These are phyloP conservation scores for Phymanthus crucifer DNA, from an alignment of 92 coral and sea anemone species.

Conservation along the genomic window DNA sequence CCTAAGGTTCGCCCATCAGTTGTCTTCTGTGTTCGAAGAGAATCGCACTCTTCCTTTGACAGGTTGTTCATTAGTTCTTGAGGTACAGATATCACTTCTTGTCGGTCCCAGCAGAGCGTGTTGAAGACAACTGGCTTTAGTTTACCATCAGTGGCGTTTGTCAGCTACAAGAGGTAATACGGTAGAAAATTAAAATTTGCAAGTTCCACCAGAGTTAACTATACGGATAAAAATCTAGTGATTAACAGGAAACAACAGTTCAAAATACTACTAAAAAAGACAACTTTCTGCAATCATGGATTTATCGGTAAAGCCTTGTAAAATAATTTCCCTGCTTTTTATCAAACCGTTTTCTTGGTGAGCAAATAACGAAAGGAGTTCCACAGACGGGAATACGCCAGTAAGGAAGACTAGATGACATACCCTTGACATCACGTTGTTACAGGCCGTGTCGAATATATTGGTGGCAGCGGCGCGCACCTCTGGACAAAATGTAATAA, in stretches of 20 bases:
- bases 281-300: too few relatives aligned
- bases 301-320: too few relatives aligned
- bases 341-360: too few relatives aligned
- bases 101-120: constrained; percentile 77
- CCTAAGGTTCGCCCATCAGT: constrained; percentile 65
- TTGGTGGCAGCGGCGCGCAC: constrained; percentile 32
- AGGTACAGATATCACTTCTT: constrained; percentile 66
- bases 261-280: too few relatives aligned
- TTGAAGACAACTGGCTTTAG: constrained; percentile 71
- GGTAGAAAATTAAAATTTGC: too few relatives aligned
- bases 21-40: constrained; percentile 50
- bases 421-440: constrained; percentile 52
- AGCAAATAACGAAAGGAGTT: too few relatives aligned
- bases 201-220: too few relatives aligned
- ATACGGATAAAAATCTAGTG: too few relatives aligned
- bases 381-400: neutral
- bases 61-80: constrained; percentile 36
- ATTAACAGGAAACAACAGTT: too few relatives aligned
- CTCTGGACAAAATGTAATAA: constrained; percentile 19
- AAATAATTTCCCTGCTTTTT: too few relatives aligned
- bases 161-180: constrained; percentile 28
- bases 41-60: constrained; percentile 41
- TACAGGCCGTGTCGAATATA: constrained; percentile 41
- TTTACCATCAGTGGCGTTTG: constrained; percentile 13
- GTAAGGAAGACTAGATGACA: neutral